phyloP scores from a whole-genome alignment of 2,888 invertebrate genomes.

The Harmothoe impar region DNA sequence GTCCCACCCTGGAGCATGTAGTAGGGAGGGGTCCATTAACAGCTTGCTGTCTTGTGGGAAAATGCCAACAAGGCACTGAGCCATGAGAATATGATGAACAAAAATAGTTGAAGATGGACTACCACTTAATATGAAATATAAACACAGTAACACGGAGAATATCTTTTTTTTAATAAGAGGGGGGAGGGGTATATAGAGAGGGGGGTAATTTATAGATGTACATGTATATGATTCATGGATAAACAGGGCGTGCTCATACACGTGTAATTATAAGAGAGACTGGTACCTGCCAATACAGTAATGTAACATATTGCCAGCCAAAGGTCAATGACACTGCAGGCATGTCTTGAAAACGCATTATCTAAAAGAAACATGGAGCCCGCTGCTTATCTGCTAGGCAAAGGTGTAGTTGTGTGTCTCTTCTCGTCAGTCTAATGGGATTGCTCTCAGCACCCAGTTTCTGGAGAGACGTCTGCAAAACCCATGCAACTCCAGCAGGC shows the following conservation, averaged over 20 bases:
- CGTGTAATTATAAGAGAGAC: no score
- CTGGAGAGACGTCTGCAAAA: slow-evolving; percentile 1
- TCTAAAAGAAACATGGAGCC: neutral
- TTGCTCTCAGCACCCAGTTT: neutral
- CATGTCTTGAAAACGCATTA: slow-evolving; percentile 4
- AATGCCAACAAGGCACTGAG: neutral
- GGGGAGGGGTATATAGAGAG: no score
- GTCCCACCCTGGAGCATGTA: neutral
- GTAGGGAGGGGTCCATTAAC: neutral
- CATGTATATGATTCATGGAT: no score
- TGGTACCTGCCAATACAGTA: no score
- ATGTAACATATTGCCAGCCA: no score
- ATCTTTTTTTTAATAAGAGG: no score
- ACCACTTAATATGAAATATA: slow-evolving; percentile 12
- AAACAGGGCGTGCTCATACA: no score
- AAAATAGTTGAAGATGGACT: neutral
- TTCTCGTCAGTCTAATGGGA: neutral
- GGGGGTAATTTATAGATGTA: no score
- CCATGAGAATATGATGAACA: neutral
- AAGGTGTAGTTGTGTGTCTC: no score
- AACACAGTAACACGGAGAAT: neutral
- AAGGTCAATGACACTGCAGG: neutral
- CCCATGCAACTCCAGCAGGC: neutral
- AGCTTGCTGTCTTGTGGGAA: slow-evolving; percentile 34
- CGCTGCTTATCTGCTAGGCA: neutral